phyloP scores from a whole-genome alignment of 1,140 invertebrate species.

The Drosophila sproati region DNA sequence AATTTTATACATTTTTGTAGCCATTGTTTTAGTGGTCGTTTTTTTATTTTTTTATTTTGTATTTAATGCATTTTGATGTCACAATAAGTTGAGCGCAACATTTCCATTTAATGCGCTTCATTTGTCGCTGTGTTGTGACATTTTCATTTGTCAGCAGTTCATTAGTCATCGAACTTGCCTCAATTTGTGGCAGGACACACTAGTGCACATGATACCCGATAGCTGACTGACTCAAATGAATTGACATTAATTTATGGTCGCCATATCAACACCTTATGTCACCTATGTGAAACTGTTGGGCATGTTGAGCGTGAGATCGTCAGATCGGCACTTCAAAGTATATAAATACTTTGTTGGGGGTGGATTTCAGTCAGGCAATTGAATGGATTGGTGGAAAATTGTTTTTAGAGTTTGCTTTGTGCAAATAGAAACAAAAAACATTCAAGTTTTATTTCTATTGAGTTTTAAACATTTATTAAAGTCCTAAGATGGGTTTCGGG shows the following conservation, averaged over 20 bases:
- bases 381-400: too few relatives aligned
- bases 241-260: constrained; percentile 65
- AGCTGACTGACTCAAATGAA: constrained; percentile 23
- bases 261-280: constrained; percentile 58
- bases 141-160: constrained; percentile 73
- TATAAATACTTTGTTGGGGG: not conserved
- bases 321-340: constrained; percentile 34
- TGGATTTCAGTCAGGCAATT: too few relatives aligned
- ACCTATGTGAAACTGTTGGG: constrained; percentile 46
- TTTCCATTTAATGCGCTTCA: constrained; percentile 61
- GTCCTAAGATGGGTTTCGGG: too few relatives aligned
- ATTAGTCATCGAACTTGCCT: constrained; percentile 58
- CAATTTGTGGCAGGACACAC: constrained; percentile 43
- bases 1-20: not conserved
- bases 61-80: constrained; percentile 67
- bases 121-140: constrained; percentile 70
- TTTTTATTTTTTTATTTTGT: constrained; percentile 21
- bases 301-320: constrained; percentile 45
- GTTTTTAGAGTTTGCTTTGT: too few relatives aligned
- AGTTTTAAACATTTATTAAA: too few relatives aligned
- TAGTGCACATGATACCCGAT: constrained; percentile 13
- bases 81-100: constrained; percentile 54
- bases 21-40: constrained; percentile 15
- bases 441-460: too few relatives aligned
- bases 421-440: too few relatives aligned